A percentile compares a stretch with the other conserved stretches of the same genome.
Conservation (phyloP, 2,797 vertebrate genomes). For the Macropodus opercularis region DNA sequence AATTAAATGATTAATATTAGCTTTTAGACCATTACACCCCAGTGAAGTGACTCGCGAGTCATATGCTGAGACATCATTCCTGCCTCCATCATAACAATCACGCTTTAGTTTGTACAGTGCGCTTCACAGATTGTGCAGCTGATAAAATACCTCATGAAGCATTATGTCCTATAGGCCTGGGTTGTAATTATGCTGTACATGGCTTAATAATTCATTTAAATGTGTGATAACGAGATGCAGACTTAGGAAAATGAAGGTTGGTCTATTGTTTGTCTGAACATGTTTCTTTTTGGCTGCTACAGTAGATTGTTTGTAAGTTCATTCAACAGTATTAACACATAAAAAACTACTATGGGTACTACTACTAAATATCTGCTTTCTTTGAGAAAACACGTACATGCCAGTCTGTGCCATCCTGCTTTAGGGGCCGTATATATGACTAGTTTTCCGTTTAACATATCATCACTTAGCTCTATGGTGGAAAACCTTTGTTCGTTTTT, state of each 20-base stretch:
- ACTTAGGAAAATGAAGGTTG: background rate
- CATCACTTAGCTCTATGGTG: too few relatives aligned
- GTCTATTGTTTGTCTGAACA: background rate
- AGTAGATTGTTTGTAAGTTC: too few relatives aligned
- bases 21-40: too few relatives aligned
- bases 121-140: background rate
- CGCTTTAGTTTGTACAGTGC: background rate
- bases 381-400: background rate
- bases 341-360: background rate
- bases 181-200: background rate
- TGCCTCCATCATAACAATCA: background rate
- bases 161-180: constrained; percentile 4
- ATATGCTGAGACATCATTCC: too few relatives aligned
- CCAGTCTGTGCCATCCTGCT: background rate
- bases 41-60: background rate
- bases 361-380: background rate
- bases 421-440: too few relatives aligned
- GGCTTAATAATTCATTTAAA: background rate
- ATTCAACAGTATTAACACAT: too few relatives aligned
- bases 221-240: background rate
- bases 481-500: too few relatives aligned
- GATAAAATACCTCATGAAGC: constrained; percentile 8
- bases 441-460: too few relatives aligned
- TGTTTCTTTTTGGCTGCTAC: background rate
- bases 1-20: too few relatives aligned